Conservation (phyloP, 2,797 vertebrate genomes). For the Galago senegalensis region DNA sequence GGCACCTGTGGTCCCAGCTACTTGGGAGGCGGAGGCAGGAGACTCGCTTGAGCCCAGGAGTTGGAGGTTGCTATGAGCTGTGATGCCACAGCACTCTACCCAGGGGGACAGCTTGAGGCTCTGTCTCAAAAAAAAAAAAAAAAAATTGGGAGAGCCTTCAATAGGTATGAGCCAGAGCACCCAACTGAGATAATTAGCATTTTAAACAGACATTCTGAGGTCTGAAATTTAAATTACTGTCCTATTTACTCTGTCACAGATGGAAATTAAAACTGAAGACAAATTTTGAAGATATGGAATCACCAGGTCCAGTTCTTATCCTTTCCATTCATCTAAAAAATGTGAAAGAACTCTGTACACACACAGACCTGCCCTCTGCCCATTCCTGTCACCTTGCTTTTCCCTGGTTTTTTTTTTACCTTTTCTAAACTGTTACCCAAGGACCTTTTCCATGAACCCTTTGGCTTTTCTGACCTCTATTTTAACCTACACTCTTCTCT, state of each 20-base stretch:
- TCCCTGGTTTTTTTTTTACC: neutral
- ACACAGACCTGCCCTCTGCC: neutral
- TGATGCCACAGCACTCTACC: too few relatives aligned
- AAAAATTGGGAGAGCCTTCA: constrained; percentile 49
- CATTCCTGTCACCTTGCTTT: neutral
- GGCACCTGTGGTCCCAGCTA: too few relatives aligned
- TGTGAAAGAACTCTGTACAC: neutral
- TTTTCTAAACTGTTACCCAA: constrained; percentile 35
- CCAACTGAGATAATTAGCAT: neutral
- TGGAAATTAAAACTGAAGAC: constrained; percentile 51
- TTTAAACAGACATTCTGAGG: constrained; percentile 32
- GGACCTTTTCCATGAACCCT: neutral
- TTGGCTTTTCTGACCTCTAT: constrained; percentile 8
- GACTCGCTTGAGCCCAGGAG: too few relatives aligned
- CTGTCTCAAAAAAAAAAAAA: constrained; percentile 28
- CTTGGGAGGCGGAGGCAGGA: too few relatives aligned
- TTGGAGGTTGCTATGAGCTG: too few relatives aligned
- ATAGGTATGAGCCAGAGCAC: neutral
- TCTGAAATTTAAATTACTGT: constrained; percentile 10
- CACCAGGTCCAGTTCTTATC: neutral
- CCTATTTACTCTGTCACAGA: constrained; percentile 20
- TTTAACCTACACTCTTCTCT: neutral
- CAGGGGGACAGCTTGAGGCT: too few relatives aligned
- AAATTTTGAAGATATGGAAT: constrained; percentile 39
- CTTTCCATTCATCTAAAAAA: neutral